Conservation (phyloP, 2,797 vertebrate species). For the Macropus fuliginosus region DNA sequence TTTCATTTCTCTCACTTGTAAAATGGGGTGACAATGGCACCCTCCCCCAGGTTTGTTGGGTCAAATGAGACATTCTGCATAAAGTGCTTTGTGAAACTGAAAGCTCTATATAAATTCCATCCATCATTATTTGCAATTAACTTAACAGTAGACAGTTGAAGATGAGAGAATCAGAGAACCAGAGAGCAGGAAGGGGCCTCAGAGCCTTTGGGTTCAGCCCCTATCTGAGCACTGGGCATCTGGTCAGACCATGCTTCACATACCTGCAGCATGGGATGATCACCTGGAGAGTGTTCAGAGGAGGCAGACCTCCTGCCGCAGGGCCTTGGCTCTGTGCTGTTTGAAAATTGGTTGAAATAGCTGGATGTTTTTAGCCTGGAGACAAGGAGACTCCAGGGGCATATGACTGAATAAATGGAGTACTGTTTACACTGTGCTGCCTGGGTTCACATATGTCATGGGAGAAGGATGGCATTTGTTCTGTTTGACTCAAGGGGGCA, state of each 20-base stretch:
- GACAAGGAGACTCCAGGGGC: neutral
- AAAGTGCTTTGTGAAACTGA: neutral
- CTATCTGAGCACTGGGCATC: neutral
- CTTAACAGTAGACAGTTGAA: neutral
- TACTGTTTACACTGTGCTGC: neutral
- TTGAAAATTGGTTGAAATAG: neutral
- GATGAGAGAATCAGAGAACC: neutral
- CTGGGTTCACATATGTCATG: neutral
- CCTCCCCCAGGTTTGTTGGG: neutral
- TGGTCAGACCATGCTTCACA: neutral
- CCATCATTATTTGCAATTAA: neutral
- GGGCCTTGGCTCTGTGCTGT: neutral
- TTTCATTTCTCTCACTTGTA: neutral
- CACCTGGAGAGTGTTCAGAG: neutral
- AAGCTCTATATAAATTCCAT: neutral
- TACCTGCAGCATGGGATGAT: neutral
- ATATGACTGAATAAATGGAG: neutral
- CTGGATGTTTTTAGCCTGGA: neutral
- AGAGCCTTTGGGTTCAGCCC: neutral
- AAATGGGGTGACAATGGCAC: neutral
- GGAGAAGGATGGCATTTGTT: neutral
- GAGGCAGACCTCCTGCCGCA: neutral
- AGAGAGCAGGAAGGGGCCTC: neutral
- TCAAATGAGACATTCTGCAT: neutral
- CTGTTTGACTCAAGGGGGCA: neutral